Evolutionary conservation across 1,140 invertebrate genomes (phyloP).

Genomic region (Neotoxoptera formosana): DNA sequence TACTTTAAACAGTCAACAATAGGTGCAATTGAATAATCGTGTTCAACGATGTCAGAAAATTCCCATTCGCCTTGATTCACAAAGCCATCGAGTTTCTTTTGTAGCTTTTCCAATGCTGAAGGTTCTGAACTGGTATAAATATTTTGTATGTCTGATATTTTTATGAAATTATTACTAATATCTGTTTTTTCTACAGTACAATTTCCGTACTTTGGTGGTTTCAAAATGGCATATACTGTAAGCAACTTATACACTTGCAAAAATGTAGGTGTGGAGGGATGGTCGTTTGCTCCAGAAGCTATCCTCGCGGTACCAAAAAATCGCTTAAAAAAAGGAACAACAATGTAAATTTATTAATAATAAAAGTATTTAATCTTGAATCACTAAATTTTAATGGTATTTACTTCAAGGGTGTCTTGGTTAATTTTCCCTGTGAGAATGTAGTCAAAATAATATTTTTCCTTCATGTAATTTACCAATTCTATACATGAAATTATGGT

Average conservation of each 20-base stretch:
- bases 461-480: not conserved
- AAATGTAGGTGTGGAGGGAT: not conserved
- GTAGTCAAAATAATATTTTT: not conserved
- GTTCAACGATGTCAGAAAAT: not conserved
- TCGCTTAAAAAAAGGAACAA: not conserved
- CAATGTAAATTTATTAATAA: too few relatives aligned
- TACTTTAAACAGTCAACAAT: not conserved
- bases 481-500: not conserved
- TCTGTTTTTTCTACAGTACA: not conserved
- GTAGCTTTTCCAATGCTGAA: not conserved
- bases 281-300: not conserved
- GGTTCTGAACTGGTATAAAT: not conserved
- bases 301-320: not conserved
- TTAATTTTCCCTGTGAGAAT: not conserved
- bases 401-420: not conserved
- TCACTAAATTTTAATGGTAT: not conserved
- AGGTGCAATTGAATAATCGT: constrained; percentile 4
- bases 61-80: not conserved
- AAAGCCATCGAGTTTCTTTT: not conserved
- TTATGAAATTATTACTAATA: not conserved
- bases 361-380: not conserved
- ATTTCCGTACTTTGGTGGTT: not conserved
- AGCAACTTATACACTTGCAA: not conserved
- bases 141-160: not conserved
- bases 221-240: not conserved